A percentile compares a stretch with the other conserved stretches of the same genome.
phyloP scores from a whole-genome alignment of 2,888 invertebrate genomes.

The Lepidocyrtoides sp. region DNA sequence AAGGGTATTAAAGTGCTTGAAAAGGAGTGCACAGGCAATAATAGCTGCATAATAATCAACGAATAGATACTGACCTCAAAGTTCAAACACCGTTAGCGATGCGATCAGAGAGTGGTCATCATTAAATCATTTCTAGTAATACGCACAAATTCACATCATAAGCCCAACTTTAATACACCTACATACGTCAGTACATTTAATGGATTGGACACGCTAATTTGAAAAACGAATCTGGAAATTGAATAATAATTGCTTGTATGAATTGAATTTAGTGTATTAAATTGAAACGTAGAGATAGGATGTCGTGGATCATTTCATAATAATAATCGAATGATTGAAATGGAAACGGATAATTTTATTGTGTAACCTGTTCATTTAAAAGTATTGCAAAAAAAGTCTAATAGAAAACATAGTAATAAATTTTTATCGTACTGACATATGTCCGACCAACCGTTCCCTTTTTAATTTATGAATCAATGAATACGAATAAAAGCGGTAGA shows the following conservation, averaged over 20 bases:
- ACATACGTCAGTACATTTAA: too few species aligned
- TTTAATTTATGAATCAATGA: slow-evolving; percentile 41
- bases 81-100: slow-evolving; percentile 55
- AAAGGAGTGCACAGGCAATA: slow-evolving; percentile 12
- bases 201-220: slow-evolving; percentile 27
- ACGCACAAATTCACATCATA: not conserved
- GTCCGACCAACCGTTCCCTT: not conserved
- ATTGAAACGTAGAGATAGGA: not conserved
- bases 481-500: slow-evolving; percentile 9
- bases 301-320: not conserved
- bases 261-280: not conserved
- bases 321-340: slow-evolving; percentile 18
- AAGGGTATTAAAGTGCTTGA: slow-evolving; percentile 14
- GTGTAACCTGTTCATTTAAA: not conserved
- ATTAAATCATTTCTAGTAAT: slow-evolving; percentile 35
- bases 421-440: slow-evolving; percentile 38
- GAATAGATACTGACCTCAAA: slow-evolving; percentile 60
- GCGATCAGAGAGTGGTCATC: slow-evolving; percentile 24
- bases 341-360: not conserved
- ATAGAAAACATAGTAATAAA: slow-evolving; percentile 25
- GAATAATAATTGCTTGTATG: slow-evolving; percentile 10
- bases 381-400: not conserved
- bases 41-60: slow-evolving; percentile 20
- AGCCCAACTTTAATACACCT: too few species aligned
- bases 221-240: slow-evolving; percentile 39